Conservation (phyloP, 1,140 invertebrate species). For the Mercenaria mercenaria region DNA sequence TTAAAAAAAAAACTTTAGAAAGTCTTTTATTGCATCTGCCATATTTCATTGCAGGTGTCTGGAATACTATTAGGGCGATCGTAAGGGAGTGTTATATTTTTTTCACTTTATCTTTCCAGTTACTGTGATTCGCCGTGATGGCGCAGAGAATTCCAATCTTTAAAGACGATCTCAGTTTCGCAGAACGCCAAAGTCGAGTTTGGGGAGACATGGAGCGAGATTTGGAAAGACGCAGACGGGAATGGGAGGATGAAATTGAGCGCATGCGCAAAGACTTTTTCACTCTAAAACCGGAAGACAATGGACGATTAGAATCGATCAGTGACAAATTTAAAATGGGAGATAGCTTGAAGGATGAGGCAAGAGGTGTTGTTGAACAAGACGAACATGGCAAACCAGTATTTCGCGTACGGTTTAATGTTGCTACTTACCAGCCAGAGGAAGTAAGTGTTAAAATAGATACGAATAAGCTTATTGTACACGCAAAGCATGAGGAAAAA, state of each 20-base stretch:
- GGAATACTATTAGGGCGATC: too few species aligned
- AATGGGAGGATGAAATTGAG: slow-evolving; percentile 85
- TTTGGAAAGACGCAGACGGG: slow-evolving; percentile 82
- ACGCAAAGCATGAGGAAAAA: slow-evolving; percentile 79
- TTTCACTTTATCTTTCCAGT: slow-evolving; percentile 56
- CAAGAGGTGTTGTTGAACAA: slow-evolving; percentile 77
- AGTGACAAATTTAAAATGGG: slow-evolving; percentile 70
- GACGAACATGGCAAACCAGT: slow-evolving; percentile 79
- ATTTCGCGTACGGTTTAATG: slow-evolving; percentile 81
- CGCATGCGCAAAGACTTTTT: slow-evolving; percentile 85
- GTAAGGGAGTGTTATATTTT: too few species aligned
- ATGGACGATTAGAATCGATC: slow-evolving; percentile 70
- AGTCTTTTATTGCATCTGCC: too few species aligned
- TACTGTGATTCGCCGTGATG: slow-evolving; percentile 69
- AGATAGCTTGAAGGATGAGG: slow-evolving; percentile 66
- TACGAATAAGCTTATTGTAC: slow-evolving; percentile 79
- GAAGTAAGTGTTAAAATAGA: slow-evolving; percentile 84
- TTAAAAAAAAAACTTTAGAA: too few species aligned
- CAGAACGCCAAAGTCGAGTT: slow-evolving; percentile 82
- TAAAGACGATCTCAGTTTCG: slow-evolving; percentile 82
- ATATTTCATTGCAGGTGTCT: too few species aligned
- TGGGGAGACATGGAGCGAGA: slow-evolving; percentile 85
- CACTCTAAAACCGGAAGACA: slow-evolving; percentile 78
- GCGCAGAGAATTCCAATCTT: slow-evolving; percentile 82
- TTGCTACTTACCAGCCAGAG: slow-evolving; percentile 82